These are phyloP conservation scores for Perca fluviatilis DNA, from an alignment of 2,113 vertebrate species.

Conservation along the genomic window DNA sequence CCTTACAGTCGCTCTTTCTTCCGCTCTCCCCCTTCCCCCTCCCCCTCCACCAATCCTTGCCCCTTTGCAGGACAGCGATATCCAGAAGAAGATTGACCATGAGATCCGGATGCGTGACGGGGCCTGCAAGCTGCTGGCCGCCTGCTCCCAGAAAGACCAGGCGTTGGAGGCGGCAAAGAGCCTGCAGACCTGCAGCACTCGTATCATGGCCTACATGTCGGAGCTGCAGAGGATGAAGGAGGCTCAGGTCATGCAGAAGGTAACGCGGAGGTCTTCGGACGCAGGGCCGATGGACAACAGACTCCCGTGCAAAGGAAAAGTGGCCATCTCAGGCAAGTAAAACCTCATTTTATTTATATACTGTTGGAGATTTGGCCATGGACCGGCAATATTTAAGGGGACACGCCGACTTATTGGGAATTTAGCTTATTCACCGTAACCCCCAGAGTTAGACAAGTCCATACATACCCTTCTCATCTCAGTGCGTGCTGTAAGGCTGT, in stretches of 20 bases:
- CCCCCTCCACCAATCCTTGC: neutral
- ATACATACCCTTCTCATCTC: too few relatives aligned
- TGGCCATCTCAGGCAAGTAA: constrained; percentile 90
- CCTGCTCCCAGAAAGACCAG: constrained; percentile 92
- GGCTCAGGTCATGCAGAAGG: constrained; percentile 90
- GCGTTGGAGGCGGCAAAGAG: constrained; percentile 93
- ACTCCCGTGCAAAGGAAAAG: constrained; percentile 89
- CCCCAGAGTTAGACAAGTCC: too few relatives aligned
- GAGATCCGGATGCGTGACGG: constrained; percentile 96
- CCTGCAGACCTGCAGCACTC: constrained; percentile 91
- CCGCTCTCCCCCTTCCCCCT: too few relatives aligned
- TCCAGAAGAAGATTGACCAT: constrained; percentile 94
- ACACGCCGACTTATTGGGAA: too few relatives aligned
- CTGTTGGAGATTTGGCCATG: neutral
- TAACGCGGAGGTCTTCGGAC: constrained; percentile 90
- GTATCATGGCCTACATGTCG: constrained; percentile 94
- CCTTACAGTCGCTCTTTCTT: neutral
- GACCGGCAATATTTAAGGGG: neutral
- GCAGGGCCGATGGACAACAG: constrained; percentile 85
- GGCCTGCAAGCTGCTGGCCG: constrained; percentile 92
- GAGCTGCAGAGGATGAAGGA: constrained; percentile 95
- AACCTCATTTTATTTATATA: neutral
- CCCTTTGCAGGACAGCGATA: constrained; percentile 89
- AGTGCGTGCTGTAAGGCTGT: too few relatives aligned
- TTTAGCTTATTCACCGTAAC: too few relatives aligned